Evolutionary conservation across 2,113 vertebrate species (phyloP), one percentile per base, ranked within the genome.

Genomic region (Pogonocichla stellata): DNA sequence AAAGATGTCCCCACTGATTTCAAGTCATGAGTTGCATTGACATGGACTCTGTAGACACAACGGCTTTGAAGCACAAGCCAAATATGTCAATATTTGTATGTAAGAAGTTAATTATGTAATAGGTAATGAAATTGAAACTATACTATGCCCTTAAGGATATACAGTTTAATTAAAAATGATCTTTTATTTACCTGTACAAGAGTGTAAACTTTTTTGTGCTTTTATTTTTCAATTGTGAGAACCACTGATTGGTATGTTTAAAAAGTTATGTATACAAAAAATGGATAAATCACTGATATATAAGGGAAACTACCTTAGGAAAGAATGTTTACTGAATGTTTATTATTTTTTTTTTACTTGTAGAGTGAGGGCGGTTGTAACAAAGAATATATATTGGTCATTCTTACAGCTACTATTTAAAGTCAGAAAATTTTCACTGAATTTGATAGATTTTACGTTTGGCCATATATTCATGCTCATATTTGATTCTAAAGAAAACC

Each of bases 41-140:
- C 95, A 54, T 96, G 97, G 98, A 97, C 97, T 97, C 97, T 96
- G 96, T 91, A 98, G 98, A 99, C 98, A 98, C 82, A 97, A 95
- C 97, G 99, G 99, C 99, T 99, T 98, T 95, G 96, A 98, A 99
- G 98, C 98, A 98, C 98, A 98, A 99, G 98, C 98, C 98, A 98
- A 98, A 99, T 98, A 99, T 99, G 99, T 99, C 99, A 98, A 99
- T 99, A 99, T 99, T 99, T 99, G 99, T 99, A 99, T 99, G 99
- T 99, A 99, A 99, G 99, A 99, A 99, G 98, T 98, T 99, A 99
- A 99, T 98, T 99, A 99, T 99, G 98, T 99, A 98, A 98, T 98
- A 98, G 98, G 97, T 98, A 98, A 98, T 97, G 97, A 98, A 98
- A 97, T 97, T 97, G 97, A 99, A 98, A 98, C 98, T 98, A 98